Percentiles rank a stretch among this genome's conserved stretches.
Evolutionary conservation across 2,888 invertebrate species (phyloP).

Genomic region (Dryobota labecula): DNA sequence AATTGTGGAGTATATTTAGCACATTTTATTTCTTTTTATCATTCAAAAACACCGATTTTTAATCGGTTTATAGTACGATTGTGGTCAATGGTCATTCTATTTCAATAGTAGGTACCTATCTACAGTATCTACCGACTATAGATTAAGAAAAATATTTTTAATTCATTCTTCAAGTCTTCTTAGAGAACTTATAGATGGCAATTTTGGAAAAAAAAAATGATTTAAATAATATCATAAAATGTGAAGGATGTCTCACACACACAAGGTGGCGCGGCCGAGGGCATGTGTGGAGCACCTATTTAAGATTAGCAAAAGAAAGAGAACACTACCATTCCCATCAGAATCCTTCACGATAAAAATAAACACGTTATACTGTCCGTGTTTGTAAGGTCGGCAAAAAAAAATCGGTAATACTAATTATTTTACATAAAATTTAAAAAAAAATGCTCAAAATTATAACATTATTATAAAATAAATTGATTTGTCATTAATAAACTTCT

Average conservation of each 20-base stretch:
- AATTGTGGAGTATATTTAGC: background rate
- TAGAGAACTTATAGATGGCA: background rate
- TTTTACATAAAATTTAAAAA: background rate
- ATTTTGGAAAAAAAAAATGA: background rate
- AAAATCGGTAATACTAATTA: background rate
- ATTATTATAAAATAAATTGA: background rate
- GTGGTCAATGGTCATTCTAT: background rate
- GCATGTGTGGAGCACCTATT: background rate
- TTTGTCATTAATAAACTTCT: background rate
- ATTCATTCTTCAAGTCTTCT: background rate
- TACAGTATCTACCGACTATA: background rate
- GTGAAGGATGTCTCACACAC: too few species aligned
- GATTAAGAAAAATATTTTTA: background rate
- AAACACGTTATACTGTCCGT: background rate
- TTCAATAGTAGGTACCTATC: background rate
- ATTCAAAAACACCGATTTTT: background rate
- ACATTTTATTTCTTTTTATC: background rate
- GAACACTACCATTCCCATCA: background rate
- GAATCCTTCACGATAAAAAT: too few species aligned
- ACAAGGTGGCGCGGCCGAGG: background rate
- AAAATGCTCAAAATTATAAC: background rate
- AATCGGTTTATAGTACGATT: background rate
- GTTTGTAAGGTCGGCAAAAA: background rate
- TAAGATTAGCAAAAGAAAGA: background rate
- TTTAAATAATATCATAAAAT: slow-evolving; percentile 1